These are phyloP conservation scores for Oncorhynchus gorbuscha DNA, from an alignment of 2,113 vertebrate genomes.

Conservation along the genomic window DNA sequence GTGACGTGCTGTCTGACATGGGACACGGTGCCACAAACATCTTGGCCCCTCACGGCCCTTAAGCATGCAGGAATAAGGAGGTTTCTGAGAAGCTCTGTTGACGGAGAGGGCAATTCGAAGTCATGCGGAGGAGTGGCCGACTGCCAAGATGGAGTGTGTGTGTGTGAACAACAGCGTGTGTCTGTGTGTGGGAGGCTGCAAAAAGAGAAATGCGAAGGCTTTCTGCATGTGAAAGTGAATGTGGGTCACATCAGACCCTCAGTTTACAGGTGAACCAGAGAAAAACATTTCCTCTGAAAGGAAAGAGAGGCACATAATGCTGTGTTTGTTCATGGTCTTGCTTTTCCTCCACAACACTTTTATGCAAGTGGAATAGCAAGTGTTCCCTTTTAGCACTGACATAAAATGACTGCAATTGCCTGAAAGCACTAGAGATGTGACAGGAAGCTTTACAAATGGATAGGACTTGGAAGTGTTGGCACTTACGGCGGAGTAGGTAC, in stretches of 20 bases:
- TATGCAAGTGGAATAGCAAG: constrained; percentile 36
- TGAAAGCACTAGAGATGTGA: constrained; percentile 48
- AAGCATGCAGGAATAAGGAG: not conserved
- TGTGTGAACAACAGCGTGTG: constrained; percentile 20
- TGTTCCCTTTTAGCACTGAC: constrained; percentile 61
- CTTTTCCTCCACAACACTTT: constrained; percentile 39
- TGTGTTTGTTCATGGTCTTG: not conserved
- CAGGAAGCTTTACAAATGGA: constrained; percentile 42
- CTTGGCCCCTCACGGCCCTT: constrained; percentile 15
- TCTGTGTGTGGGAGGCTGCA: constrained; percentile 29
- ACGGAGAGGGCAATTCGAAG: not conserved
- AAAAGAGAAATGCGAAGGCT: not conserved
- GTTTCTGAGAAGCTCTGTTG: no score
- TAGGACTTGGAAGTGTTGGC: constrained; percentile 45
- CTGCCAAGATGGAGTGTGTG: not conserved
- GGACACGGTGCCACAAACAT: not conserved
- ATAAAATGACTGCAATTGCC: constrained; percentile 63
- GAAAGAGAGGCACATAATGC: constrained; percentile 3
- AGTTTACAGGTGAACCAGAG: constrained; percentile 56
- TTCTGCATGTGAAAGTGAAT: not conserved
- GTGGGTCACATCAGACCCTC: constrained; percentile 37
- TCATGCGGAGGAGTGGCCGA: not conserved
- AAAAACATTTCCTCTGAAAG: constrained; percentile 40
- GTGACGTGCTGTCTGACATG: not conserved
- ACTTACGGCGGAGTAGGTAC: not conserved